A percentile compares a stretch with the other conserved stretches of the same genome.
Evolutionary conservation across 2,113 vertebrate genomes (phyloP).

Genomic region (Eidolon helvum): DNA sequence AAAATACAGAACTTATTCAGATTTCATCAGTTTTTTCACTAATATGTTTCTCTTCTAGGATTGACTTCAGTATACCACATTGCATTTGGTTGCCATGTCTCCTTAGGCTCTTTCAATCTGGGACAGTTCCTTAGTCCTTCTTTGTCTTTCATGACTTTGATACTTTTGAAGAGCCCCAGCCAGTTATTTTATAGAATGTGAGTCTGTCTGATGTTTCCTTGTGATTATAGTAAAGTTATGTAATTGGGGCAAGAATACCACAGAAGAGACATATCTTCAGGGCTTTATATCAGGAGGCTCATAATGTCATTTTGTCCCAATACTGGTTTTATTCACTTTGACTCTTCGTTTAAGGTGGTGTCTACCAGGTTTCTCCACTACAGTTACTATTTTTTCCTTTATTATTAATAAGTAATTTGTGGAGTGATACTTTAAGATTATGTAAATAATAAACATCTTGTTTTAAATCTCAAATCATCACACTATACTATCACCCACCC

Average conservation of each 20-base stretch:
- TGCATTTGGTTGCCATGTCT: not conserved
- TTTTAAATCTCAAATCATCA: slow-evolving; percentile 27
- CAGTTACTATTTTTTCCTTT: not conserved
- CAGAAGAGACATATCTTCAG: not conserved
- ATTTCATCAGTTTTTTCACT: not conserved
- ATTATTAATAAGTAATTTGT: slow-evolving; percentile 26
- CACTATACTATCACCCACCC: not conserved
- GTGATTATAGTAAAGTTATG: not conserved
- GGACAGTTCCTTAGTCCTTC: slow-evolving; percentile 4
- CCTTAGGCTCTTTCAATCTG: not conserved
- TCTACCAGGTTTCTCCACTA: slow-evolving; percentile 5
- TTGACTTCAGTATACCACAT: not conserved
- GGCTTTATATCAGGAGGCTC: not conserved
- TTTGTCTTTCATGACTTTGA: slow-evolving; percentile 24
- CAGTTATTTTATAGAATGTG: slow-evolving; percentile 12
- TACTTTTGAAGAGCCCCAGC: not conserved
- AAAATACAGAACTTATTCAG: not conserved
- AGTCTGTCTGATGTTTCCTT: not conserved
- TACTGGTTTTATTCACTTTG: not conserved
- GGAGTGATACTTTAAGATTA: not conserved
- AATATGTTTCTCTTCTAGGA: slow-evolving; percentile 37
- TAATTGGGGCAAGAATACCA: slow-evolving; percentile 12
- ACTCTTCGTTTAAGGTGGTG: not conserved
- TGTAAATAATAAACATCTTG: not conserved
- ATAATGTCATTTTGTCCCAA: not conserved